These are phyloP conservation scores for Sebastes taczanowskii DNA, from an alignment of 2,797 vertebrate genomes.

Conservation along the genomic window DNA sequence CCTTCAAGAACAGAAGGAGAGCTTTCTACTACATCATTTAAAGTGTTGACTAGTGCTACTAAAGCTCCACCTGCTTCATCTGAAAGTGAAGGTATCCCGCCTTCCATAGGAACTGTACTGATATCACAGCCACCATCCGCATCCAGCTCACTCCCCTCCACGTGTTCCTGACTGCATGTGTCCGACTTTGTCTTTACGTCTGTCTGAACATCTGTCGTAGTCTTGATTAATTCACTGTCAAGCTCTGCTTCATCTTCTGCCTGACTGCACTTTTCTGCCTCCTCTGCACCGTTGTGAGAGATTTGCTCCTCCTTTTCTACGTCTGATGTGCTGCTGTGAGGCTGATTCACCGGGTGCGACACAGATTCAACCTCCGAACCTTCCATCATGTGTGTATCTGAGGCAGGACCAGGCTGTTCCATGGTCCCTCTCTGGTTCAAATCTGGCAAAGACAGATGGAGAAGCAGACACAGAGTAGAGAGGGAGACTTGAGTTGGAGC, in stretches of 20 bases:
- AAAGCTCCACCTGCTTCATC: constrained; percentile 37
- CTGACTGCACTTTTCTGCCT: constrained; percentile 42
- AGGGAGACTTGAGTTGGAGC: not conserved
- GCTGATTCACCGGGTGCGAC: constrained; percentile 13
- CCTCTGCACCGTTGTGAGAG: constrained; percentile 24
- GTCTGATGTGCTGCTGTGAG: constrained; percentile 18
- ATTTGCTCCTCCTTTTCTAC: constrained; percentile 41
- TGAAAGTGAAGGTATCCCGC: constrained; percentile 24
- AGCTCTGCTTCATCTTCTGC: constrained; percentile 43
- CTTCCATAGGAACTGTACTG: constrained; percentile 39
- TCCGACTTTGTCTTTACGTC: constrained; percentile 19
- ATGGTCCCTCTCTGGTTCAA: constrained; percentile 60
- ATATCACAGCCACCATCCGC: constrained; percentile 45
- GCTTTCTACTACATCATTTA: constrained; percentile 49
- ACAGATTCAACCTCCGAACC: constrained; percentile 48
- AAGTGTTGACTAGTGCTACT: constrained; percentile 9
- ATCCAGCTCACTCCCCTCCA: constrained; percentile 11
- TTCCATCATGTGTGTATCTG: constrained; percentile 50
- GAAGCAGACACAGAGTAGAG: not conserved
- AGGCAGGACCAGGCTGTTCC: constrained; percentile 62
- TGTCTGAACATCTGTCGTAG: constrained; percentile 8
- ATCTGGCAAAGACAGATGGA: constrained; percentile 49
- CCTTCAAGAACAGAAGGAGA: constrained; percentile 56
- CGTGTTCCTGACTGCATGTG: constrained; percentile 21
- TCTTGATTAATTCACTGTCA: constrained; percentile 36